A percentile compares a stretch with the other conserved stretches of the same genome.
Conservation (phyloP, 92 coral and sea anemone species). For the Siderastrea radians region DNA sequence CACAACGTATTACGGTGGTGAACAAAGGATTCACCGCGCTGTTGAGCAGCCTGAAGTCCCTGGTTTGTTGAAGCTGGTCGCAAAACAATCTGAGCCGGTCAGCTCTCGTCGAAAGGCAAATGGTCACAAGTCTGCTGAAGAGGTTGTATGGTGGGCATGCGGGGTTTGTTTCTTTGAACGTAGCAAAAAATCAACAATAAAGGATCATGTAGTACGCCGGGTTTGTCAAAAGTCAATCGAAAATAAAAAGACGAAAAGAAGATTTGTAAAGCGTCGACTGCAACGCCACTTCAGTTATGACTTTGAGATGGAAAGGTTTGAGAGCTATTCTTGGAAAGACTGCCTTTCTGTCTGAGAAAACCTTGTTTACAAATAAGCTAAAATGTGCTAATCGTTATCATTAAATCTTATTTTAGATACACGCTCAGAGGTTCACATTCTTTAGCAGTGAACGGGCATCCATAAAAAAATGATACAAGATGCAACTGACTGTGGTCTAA, state of each 20-base stretch:
- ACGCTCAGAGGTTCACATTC: too few relatives aligned
- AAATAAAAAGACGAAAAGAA: background rate
- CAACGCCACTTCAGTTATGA: conserved; percentile 21
- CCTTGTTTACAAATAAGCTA: too few relatives aligned
- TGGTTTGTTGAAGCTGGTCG: conserved; percentile 38
- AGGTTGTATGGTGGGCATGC: conserved; percentile 73
- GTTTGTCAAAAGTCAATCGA: conserved; percentile 60
- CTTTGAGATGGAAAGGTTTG: background rate
- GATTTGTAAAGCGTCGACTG: background rate
- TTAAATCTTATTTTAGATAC: too few relatives aligned
- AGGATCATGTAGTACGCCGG: conserved; percentile 58
- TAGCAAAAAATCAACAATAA: conserved; percentile 71
- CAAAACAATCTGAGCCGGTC: background rate
- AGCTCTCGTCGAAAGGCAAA: conserved; percentile 1
- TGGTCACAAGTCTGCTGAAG: conserved; percentile 46
- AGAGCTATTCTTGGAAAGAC: conserved; percentile 21
- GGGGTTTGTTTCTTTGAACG: conserved; percentile 70
- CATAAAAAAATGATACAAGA: too few relatives aligned
- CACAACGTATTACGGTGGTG: conserved; percentile 25
- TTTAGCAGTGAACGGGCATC: too few relatives aligned
- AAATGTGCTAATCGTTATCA: too few relatives aligned
- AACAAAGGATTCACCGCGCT: conserved; percentile 15
- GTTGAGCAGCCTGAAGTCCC: conserved; percentile 39
- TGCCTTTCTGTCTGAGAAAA: conserved; percentile 9
- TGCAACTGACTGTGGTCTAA: too few relatives aligned